Evolutionary conservation across 2,113 vertebrate genomes (phyloP), one percentile per base, ranked within the genome.

Genomic region (Myotis davidii): DNA sequence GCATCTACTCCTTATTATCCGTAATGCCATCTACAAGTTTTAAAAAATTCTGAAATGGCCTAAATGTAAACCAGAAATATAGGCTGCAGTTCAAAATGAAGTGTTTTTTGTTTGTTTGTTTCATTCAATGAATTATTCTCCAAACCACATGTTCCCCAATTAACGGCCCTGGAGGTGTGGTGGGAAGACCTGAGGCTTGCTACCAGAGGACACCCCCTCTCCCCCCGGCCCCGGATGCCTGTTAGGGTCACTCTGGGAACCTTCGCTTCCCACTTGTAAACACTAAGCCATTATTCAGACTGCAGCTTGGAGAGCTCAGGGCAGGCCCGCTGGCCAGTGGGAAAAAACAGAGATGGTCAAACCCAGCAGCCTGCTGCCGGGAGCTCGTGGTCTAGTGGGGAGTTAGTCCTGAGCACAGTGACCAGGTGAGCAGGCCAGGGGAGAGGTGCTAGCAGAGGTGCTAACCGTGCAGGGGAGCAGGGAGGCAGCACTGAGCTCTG

Each of bases 51-150:
- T 77, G 32, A 85, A 86, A 91, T 90, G 42, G 8, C 18, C 52
- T 91, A 79, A 67, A 73, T 18, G 5, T 56, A 70, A 86, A 89
- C 89, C 27, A 89, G 23, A 96, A 84, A 77, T 42, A 65, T 11
- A 42, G 34, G 45, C 3, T 91, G 76, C 7, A 87, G 17, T 56
- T 90, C 88, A 61, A 93, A 88, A 78, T 77, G 14, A 88, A 67
- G 23, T 17, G 6, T 59, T 72, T 29, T 73, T 50, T 9, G 27
- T 78, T 59, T 27, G 78, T 69, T 72, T 64, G 78, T 42, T 90
- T 89, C 45, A 91, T 52, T n/a, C 39, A 81, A 32, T 37, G 8
- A 85, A 84, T 84, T 92, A 70, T 54, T 85, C 48, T 86, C 25
- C 59, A 39, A 67, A 32, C 18, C 81, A 69, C 32, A 12, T 17